Percentiles rank a stretch among this genome's conserved stretches.
These are phyloP conservation scores for Volucella bombylans DNA, from an alignment of 2,888 invertebrate genomes.

Conservation along the genomic window DNA sequence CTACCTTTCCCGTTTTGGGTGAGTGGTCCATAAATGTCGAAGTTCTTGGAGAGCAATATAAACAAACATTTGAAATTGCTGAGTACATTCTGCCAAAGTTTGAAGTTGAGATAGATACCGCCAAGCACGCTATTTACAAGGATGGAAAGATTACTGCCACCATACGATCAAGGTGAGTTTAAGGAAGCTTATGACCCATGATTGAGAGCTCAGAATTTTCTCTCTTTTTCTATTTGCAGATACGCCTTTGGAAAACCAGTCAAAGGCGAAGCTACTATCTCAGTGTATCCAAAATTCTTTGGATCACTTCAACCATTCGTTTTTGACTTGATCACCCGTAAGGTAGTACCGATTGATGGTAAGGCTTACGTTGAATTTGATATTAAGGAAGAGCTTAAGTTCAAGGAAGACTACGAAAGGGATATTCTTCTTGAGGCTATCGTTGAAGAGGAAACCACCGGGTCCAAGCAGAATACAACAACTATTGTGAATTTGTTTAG, in stretches of 20 bases:
- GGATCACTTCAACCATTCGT: slow-evolving; percentile 82
- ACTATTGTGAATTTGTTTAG: slow-evolving; percentile 90
- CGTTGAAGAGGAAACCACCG: slow-evolving; percentile 94
- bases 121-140: slow-evolving; percentile 92
- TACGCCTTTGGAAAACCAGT: slow-evolving; percentile 89
- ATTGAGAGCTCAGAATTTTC: neutral
- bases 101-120: slow-evolving; percentile 92
- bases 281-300: slow-evolving; percentile 90
- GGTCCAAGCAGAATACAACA: slow-evolving; percentile 91
- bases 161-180: slow-evolving; percentile 83
- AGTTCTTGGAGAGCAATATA: slow-evolving; percentile 84
- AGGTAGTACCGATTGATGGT: slow-evolving; percentile 87
- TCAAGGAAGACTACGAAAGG: slow-evolving; percentile 90
- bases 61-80: slow-evolving; percentile 86
- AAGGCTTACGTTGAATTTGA: slow-evolving; percentile 89
- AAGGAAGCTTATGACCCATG: no score
- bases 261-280: slow-evolving; percentile 92
- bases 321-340: slow-evolving; percentile 85
- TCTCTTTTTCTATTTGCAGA: slow-evolving; percentile 67
- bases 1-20: slow-evolving; percentile 91
- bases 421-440: slow-evolving; percentile 93
- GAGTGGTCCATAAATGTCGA: slow-evolving; percentile 92
- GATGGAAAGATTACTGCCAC: slow-evolving; percentile 91
- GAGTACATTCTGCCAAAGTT: slow-evolving; percentile 97
- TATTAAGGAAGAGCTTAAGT: slow-evolving; percentile 89